Evolutionary conservation across 2,113 vertebrate genomes (phyloP).

Genomic region (Labeo catla): DNA sequence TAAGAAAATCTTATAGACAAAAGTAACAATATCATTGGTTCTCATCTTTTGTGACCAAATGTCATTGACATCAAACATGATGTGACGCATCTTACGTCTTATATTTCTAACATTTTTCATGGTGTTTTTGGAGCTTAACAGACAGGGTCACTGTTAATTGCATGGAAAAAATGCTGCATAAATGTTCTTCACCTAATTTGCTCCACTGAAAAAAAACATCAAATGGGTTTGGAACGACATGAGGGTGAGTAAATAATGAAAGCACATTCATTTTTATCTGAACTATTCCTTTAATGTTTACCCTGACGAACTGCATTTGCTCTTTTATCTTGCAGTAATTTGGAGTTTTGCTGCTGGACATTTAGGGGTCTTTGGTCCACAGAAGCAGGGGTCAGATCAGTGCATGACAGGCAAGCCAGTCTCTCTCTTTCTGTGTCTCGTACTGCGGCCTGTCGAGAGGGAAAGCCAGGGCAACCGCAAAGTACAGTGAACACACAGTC

Average conservation of each 20-base stretch:
- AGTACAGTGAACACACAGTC: slow-evolving; percentile 43
- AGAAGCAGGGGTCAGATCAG: slow-evolving; percentile 25
- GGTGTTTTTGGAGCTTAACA: neutral
- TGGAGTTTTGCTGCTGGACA: slow-evolving; percentile 14
- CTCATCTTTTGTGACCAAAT: no score
- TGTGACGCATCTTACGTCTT: no score
- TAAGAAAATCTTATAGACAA: no score
- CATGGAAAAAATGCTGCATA: neutral
- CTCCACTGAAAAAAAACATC: neutral
- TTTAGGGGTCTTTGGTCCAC: neutral
- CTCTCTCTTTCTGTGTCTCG: slow-evolving; percentile 14
- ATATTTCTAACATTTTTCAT: neutral
- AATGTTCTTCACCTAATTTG: neutral
- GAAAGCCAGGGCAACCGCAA: slow-evolving; percentile 33
- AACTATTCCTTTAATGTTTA: neutral
- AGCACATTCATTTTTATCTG: neutral
- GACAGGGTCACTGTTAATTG: neutral
- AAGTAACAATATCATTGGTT: no score
- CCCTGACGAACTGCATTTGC: neutral
- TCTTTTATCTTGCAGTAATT: slow-evolving; percentile 13
- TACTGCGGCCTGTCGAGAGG: slow-evolving; percentile 29
- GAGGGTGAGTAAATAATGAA: neutral
- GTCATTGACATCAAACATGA: no score
- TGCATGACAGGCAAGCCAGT: slow-evolving; percentile 6
- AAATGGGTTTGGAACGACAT: neutral